These are phyloP conservation scores for Burhinus bistriatus DNA, from an alignment of 2,113 vertebrate species.

Conservation along the genomic window DNA sequence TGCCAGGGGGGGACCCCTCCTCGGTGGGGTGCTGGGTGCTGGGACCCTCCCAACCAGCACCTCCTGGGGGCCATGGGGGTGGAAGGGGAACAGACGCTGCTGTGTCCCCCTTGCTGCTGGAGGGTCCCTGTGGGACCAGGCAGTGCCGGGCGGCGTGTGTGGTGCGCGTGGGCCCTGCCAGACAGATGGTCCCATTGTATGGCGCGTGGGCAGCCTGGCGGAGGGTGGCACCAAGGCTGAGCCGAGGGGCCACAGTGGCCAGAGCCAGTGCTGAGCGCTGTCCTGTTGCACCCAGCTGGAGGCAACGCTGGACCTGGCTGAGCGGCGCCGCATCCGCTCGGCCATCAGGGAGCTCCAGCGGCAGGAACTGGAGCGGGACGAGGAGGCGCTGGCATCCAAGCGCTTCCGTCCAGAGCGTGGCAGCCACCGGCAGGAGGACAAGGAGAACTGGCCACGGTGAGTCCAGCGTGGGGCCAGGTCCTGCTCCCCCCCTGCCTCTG, in stretches of 20 bases:
- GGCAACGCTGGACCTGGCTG: constrained; percentile 86
- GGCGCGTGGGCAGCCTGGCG: accelerated
- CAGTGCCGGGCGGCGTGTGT: accelerated
- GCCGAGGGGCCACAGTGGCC: accelerated
- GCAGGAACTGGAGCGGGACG: constrained; percentile 88
- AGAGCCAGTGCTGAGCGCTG: background rate
- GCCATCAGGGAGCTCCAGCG: constrained; percentile 90
- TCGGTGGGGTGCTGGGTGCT: background rate
- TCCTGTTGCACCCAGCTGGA: constrained; percentile 78
- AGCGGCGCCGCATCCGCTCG: constrained; percentile 88
- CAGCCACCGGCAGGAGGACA: constrained; percentile 82
- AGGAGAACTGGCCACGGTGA: constrained; percentile 93
- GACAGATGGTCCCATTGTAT: background rate
- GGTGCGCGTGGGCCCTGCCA: background rate
- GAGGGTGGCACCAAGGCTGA: background rate
- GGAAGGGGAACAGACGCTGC: background rate
- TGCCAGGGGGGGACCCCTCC: background rate
- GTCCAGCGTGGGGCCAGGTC: background rate
- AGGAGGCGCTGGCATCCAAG: constrained; percentile 89
- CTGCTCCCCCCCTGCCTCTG: accelerated
- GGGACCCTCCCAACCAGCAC: background rate
- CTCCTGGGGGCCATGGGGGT: background rate
- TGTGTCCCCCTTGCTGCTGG: background rate
- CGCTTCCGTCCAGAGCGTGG: constrained; percentile 84
- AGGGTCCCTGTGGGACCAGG: accelerated